phyloP scores from a whole-genome alignment of 1,140 invertebrate species.

The Dysdera silvatica region DNA sequence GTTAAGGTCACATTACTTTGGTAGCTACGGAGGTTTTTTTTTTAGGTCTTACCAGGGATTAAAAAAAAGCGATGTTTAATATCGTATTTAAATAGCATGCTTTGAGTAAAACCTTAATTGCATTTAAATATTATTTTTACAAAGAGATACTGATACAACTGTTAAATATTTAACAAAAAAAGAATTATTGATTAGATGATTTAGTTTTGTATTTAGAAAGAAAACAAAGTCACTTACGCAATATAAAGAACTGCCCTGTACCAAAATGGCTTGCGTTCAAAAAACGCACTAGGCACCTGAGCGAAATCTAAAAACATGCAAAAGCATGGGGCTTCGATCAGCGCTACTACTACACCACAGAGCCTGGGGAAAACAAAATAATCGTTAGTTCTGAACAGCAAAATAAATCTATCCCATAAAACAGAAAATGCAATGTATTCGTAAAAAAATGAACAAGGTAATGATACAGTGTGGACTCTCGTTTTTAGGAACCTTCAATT shows the following conservation, averaged over 20 bases:
- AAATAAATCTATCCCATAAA: neutral
- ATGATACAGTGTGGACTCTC: too few species aligned
- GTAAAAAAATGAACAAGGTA: too few species aligned
- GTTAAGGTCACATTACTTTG: too few species aligned
- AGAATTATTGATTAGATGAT: neutral
- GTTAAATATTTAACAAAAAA: neutral
- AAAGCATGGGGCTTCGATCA: slow-evolving; percentile 87
- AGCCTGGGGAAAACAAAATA: slow-evolving; percentile 47
- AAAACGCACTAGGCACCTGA: slow-evolving; percentile 66
- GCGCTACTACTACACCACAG: slow-evolving; percentile 72
- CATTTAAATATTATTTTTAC: neutral
- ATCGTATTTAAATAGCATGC: too few species aligned
- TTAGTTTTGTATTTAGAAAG: neutral
- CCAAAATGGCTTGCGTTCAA: slow-evolving; percentile 77
- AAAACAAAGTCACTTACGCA: slow-evolving; percentile 69
- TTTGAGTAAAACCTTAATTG: neutral
- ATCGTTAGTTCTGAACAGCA: slow-evolving; percentile 12
- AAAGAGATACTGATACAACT: neutral
- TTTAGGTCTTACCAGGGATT: too few species aligned
- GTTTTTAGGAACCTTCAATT: too few species aligned
- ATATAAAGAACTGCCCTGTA: slow-evolving; percentile 80
- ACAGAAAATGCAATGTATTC: too few species aligned
- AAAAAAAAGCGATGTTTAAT: too few species aligned
- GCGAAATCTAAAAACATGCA: slow-evolving; percentile 91
- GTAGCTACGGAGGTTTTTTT: too few species aligned